phyloP scores from a whole-genome alignment of 2,888 invertebrate genomes.

The Byasa hedistus region DNA sequence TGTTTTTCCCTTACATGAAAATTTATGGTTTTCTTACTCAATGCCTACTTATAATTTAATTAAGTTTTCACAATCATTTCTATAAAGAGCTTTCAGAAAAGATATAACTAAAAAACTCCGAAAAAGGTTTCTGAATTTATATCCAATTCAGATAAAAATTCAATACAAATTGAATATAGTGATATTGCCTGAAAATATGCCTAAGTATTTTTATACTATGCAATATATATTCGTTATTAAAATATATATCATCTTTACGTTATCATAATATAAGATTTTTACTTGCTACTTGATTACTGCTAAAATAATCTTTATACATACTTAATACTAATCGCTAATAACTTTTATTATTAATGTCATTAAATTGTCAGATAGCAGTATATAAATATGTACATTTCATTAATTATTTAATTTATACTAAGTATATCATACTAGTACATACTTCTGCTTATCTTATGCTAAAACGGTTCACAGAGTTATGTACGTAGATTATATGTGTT shows the following conservation, averaged over 20 bases:
- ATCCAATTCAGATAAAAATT: too few species aligned
- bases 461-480: neutral
- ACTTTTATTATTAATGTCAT: neutral
- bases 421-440: neutral
- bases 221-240: too few species aligned
- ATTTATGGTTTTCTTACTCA: neutral
- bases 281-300: neutral
- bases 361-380: constrained; percentile 1
- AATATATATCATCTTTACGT: too few species aligned
- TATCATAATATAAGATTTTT: neutral
- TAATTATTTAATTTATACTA: neutral
- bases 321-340: neutral
- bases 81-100: too few species aligned
- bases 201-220: too few species aligned
- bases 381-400: neutral
- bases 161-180: too few species aligned
- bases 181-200: too few species aligned
- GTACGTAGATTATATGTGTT: neutral
- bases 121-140: too few species aligned
- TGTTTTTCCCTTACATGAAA: neutral
- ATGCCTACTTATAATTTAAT: too few species aligned
- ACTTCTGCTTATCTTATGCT: neutral
- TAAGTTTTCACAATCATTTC: too few species aligned
- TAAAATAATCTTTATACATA: neutral
- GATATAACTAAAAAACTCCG: too few species aligned